These are phyloP conservation scores for Dermatemys mawii DNA, from an alignment of 2,113 vertebrate genomes.

Conservation along the genomic window DNA sequence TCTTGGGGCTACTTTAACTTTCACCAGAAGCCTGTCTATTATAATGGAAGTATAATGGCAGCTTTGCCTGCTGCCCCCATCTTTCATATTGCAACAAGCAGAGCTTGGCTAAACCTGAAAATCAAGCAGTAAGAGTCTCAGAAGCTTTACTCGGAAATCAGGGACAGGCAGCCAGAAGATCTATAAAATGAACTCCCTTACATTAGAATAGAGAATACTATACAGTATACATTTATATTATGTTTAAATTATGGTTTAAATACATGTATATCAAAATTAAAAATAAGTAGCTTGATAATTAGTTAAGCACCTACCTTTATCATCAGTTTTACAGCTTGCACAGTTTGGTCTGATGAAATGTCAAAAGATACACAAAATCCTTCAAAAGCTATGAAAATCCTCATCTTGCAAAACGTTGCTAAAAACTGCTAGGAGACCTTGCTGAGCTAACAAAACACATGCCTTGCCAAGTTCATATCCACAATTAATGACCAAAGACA, in stretches of 20 bases:
- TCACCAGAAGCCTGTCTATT: neutral
- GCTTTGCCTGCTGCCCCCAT: neutral
- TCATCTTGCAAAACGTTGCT: conserved; percentile 65
- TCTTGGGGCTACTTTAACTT: neutral
- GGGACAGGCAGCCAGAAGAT: neutral
- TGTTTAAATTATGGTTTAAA: neutral
- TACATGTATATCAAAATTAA: neutral
- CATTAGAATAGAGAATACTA: neutral
- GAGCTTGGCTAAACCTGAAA: neutral
- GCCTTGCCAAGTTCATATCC: neutral
- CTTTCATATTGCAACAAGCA: neutral
- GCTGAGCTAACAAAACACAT: neutral
- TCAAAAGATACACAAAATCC: conserved; percentile 78
- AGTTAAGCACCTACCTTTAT: conserved; percentile 76
- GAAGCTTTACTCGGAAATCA: neutral
- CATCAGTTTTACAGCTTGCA: conserved; percentile 76
- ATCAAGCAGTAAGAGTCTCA: neutral
- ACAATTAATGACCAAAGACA: neutral
- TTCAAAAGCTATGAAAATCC: conserved; percentile 80
- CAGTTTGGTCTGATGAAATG: conserved; percentile 73
- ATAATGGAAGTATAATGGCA: neutral
- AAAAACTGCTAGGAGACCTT: neutral
- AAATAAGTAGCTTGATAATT: neutral
- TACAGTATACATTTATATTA: neutral
- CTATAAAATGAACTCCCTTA: neutral